Evolutionary conservation across 2,888 invertebrate genomes (phyloP).

Genomic region (Amphipoea lucens): DNA sequence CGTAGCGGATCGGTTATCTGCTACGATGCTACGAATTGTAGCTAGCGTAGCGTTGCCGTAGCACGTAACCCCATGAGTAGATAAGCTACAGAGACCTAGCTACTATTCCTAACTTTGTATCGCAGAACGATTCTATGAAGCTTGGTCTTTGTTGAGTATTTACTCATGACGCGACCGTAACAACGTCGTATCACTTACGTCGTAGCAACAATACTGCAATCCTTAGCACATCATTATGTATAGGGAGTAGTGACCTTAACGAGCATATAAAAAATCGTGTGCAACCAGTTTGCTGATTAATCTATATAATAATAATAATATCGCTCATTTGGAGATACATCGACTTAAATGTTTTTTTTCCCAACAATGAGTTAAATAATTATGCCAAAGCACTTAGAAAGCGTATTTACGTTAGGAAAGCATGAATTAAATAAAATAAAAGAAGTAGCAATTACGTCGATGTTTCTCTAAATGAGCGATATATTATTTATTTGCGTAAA

Average conservation of each 20-base stretch:
- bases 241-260: background rate
- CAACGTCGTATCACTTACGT: background rate
- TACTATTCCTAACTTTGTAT: background rate
- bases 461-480: no score
- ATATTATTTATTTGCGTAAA: no score
- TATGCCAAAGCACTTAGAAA: no score
- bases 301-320: no score
- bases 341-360: no score
- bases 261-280: background rate
- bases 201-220: background rate
- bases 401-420: no score
- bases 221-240: background rate
- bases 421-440: no score
- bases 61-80: background rate
- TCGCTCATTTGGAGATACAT: no score
- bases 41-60: constrained; percentile 17
- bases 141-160: background rate
- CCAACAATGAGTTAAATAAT: no score
- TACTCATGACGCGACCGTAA: background rate
- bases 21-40: constrained; percentile 32
- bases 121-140: background rate
- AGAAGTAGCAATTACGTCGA: no score
- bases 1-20: constrained; percentile 34
- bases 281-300: background rate
- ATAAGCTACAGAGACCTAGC: background rate